These are phyloP conservation scores for Myiotriccus ornatus DNA, from an alignment of 2,797 vertebrate species.

Conservation along the genomic window DNA sequence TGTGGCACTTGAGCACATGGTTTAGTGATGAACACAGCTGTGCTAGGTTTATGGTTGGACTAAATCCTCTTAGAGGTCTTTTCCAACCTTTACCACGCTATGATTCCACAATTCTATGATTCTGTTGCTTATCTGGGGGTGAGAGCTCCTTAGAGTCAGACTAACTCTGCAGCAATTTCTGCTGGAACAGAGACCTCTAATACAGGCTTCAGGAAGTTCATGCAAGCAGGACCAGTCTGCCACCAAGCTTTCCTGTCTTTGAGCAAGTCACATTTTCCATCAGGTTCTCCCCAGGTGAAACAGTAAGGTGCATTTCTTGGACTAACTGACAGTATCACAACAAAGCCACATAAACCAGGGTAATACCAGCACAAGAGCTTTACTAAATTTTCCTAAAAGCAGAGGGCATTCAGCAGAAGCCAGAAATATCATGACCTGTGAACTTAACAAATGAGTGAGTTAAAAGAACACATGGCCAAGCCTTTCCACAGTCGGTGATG, in stretches of 20 bases:
- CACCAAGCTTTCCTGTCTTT: background rate
- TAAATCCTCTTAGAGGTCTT: background rate
- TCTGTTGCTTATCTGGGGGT: background rate
- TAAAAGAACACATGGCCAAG: background rate
- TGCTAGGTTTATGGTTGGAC: background rate
- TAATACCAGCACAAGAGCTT: background rate
- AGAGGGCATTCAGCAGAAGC: background rate
- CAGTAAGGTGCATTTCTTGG: fast-evolving
- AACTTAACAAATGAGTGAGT: background rate
- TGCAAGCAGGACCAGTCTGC: background rate
- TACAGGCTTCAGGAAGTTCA: background rate
- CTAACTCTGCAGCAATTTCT: background rate
- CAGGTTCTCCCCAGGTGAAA: background rate
- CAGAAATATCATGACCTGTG: background rate
- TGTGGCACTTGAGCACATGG: background rate
- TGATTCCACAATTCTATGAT: background rate
- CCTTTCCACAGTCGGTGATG: background rate
- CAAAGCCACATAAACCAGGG: background rate
- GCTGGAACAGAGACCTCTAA: background rate
- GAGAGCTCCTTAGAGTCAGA: background rate
- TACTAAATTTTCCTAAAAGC: background rate
- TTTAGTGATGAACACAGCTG: background rate
- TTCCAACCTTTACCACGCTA: background rate
- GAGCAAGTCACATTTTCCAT: background rate
- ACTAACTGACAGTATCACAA: background rate